Base-by-base conservation (phyloP, 2,888 invertebrate species). In the Scaptomyza reducta region DNA sequence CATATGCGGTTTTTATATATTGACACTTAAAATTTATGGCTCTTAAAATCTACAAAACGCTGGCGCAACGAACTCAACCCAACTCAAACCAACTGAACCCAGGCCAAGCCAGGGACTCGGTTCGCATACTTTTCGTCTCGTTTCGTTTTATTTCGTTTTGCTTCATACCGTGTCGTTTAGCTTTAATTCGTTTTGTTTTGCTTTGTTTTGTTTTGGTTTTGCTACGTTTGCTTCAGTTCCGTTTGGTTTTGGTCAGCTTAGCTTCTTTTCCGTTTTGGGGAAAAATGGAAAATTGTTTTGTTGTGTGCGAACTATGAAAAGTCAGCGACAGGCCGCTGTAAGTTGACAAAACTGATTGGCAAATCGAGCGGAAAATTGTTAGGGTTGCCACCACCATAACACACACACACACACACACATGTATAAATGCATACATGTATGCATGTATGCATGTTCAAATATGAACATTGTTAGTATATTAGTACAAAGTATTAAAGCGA, bases 1-100 rank as follows among this genome's bases (percentile, higher is more conserved):
- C 84, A 84, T 86, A 88, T 84, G 88, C 86, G 84, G 83, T 84
- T 84, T 79, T 87, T 84, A 79, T 84, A 82, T 84, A 84, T 84
- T 84, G 88, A 84, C 84, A 84, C 86, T 88, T 88, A 57, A 84
- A 85, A 82, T 82, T 82, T 82, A 87, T 82, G 87, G 82, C 79
- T 73, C 87, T 82, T 87, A 74, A 82, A 82, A 85, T 87, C 82
- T 87, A 87, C 86, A 82, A 87, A 82, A 75, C 85, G 82, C 69
- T 75, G 41, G 58, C 38, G 33, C 50, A 40, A 31, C 57, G 27
- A 27, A 27, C 27, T 7, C 3, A 27, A 7, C 27, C 27, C 22
- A 22, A 22, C 22, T n/a, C n/a, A n/a, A 25, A 25, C 25, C 25
- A 25, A 25, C 25, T n/a, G 25, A 25, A 25, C 25, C 25, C 25